These are phyloP conservation scores for Drosophila bipectinata DNA, from an alignment of 1,140 invertebrate species.

Conservation along the genomic window DNA sequence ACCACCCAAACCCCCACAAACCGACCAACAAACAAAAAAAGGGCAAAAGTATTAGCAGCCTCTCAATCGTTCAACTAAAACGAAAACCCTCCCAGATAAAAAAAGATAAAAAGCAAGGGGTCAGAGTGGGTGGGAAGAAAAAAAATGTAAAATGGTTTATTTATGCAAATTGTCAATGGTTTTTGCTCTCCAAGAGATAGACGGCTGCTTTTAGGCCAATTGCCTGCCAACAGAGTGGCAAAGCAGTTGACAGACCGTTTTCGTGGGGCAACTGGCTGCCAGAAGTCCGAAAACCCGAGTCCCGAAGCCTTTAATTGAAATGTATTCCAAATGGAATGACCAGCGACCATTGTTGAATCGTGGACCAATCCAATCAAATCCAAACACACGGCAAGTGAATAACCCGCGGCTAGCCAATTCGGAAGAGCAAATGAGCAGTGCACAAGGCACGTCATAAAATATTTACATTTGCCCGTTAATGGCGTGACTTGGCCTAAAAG, in stretches of 20 bases:
- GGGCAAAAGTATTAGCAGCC: slow-evolving; percentile 52
- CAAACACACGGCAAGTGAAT: slow-evolving; percentile 21
- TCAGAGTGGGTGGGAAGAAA: slow-evolving; percentile 13
- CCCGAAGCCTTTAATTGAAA: slow-evolving; percentile 30
- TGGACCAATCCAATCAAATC: slow-evolving; percentile 5
- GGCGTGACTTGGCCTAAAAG: slow-evolving; percentile 52
- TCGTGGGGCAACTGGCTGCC: too few relatives aligned
- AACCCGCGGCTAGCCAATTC: slow-evolving; percentile 8
- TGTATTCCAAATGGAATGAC: slow-evolving; percentile 8
- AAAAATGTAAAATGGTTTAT: slow-evolving; percentile 50
- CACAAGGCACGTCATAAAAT: slow-evolving; percentile 49
- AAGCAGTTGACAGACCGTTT: slow-evolving; percentile 34
- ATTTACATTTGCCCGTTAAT: slow-evolving; percentile 48
- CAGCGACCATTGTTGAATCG: slow-evolving; percentile 13
- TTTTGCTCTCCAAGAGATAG: slow-evolving; percentile 43
- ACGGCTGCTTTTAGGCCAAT: slow-evolving; percentile 25
- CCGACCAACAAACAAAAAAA: slow-evolving; percentile 23
- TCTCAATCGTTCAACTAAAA: slow-evolving; percentile 44
- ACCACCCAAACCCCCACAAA: background rate
- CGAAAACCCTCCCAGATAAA: slow-evolving; percentile 8
- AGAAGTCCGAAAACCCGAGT: background rate
- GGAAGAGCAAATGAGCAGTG: slow-evolving; percentile 19
- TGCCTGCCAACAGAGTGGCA: slow-evolving; percentile 39
- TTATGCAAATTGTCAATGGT: slow-evolving; percentile 56
- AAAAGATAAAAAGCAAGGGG: slow-evolving; percentile 26